A percentile compares a stretch with the other conserved stretches of the same genome.
Conservation (phyloP, 2,113 vertebrate species). For the Mastomys coucha region DNA sequence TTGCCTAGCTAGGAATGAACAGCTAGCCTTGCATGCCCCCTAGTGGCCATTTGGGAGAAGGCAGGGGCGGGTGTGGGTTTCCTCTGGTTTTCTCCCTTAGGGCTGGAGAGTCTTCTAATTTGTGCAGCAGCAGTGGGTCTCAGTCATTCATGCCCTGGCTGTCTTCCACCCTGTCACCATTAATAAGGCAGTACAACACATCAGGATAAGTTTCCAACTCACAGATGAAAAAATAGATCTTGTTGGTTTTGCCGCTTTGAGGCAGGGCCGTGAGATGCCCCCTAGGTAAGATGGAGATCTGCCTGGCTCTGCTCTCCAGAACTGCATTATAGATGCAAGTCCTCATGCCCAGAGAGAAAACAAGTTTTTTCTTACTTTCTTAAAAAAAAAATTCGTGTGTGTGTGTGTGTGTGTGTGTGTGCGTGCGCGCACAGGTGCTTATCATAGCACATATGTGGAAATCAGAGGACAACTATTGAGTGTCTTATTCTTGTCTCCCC, state of each 20-base stretch:
- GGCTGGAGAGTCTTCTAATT: rapidly evolving
- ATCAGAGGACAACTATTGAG: background rate
- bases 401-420: background rate
- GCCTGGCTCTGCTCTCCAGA: background rate
- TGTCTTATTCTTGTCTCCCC: background rate
- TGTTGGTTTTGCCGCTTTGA: background rate
- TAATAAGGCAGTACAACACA: background rate
- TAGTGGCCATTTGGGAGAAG: background rate
- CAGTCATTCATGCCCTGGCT: rapidly evolving
- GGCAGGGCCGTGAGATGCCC: background rate
- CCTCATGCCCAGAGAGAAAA: background rate
- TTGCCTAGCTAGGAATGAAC: background rate
- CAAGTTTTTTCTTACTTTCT: background rate
- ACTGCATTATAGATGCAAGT: background rate
- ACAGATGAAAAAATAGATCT: background rate
- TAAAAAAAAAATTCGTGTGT: background rate
- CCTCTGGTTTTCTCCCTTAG: background rate
- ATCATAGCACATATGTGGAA: background rate
- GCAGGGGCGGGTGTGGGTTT: rapidly evolving
- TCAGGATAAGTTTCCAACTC: background rate
- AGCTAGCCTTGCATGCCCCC: background rate
- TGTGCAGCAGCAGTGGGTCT: background rate
- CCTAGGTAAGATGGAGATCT: background rate
- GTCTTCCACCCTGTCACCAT: background rate
- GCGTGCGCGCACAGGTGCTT: background rate